Evolutionary conservation across 2,888 invertebrate genomes (phyloP), one percentile per base, ranked within the genome.

Genomic region (Mayetiola destructor): DNA sequence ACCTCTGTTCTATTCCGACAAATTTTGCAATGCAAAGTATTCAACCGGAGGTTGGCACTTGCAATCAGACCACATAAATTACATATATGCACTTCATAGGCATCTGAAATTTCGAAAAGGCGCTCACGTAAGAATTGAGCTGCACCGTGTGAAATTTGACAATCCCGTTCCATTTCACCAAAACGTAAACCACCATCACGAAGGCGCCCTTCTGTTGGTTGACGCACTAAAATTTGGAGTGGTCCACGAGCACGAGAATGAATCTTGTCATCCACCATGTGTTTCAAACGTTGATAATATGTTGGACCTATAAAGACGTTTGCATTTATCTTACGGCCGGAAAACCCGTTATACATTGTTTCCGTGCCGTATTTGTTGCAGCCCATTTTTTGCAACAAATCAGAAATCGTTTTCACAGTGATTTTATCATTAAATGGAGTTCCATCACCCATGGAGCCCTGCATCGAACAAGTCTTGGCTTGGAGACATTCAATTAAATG

Each of bases 211-310:
- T 99, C 99, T 96, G 97, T 97, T 66, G 99, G 99, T 71, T 99
- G 99, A 64, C 99, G 78, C 36, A 97, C 97, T 60, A 99, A 79
- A 73, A 99, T 97, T 75, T 99, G 97, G 0, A 99, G 90, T 0
- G 99, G 99, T 12, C 99, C 99, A 72, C 93, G 77, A 18, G 93
- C 93, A 68, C 93, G 78, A 0, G 96, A 96, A 72, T 99, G 99
- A 70, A 99, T 99, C 75, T 99, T 99, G 73, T 99, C 99, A 67
- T 99, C 99, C 69, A 99, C 99, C 99, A 99, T 99, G 70, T 99
- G 99, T 72, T 99, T 99, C 58, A 99, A 77, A 72, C 99, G 85
- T 73, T 99, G 88, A 77, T 99, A 84, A 77, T 99, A 88, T 1
- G 73, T 73, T 48, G 73, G 93, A 0, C 93, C 92, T 66, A 93